Conservation (phyloP, 2,888 invertebrate species). For the Tipula unca region DNA sequence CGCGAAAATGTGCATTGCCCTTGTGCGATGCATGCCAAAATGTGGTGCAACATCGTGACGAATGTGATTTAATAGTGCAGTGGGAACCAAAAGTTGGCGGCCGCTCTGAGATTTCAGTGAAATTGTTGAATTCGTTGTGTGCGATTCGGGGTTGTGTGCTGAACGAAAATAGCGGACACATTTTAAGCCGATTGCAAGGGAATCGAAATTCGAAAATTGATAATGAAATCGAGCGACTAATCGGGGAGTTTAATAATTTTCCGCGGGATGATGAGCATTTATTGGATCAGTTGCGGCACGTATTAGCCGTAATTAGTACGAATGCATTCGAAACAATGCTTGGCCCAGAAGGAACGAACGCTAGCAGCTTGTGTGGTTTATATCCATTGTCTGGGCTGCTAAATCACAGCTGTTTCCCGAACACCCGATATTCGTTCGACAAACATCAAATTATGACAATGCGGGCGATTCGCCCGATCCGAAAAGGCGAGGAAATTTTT, state of each 20-base stretch:
- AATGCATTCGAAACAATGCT: constrained; percentile 40
- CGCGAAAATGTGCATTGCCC: constrained; percentile 56
- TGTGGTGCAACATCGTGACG: constrained; percentile 48
- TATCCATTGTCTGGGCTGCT: constrained; percentile 61
- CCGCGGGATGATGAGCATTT: constrained; percentile 35
- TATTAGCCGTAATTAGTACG: constrained; percentile 39
- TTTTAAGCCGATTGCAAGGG: constrained; percentile 39
- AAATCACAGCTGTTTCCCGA: constrained; percentile 65
- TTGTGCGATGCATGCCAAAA: constrained; percentile 59
- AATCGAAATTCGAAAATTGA: constrained; percentile 37
- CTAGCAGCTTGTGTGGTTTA: constrained; percentile 46
- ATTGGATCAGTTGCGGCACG: constrained; percentile 35
- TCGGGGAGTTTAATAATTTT: constrained; percentile 38
- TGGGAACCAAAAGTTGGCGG: neutral
- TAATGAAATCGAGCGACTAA: constrained; percentile 37
- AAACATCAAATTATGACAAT: constrained; percentile 52
- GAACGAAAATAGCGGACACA: constrained; percentile 24
- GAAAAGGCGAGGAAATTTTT: constrained; percentile 59
- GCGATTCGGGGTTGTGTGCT: neutral
- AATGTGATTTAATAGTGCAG: constrained; percentile 53
- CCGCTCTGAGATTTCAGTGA: neutral
- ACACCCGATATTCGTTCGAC: constrained; percentile 60
- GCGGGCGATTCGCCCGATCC: constrained; percentile 50
- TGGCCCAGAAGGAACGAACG: constrained; percentile 29
- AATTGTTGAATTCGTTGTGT: neutral